A percentile compares a stretch with the other conserved stretches of the same genome.
phyloP scores from a whole-genome alignment of 2,888 invertebrate species.

The Apocheima hispidaria region DNA sequence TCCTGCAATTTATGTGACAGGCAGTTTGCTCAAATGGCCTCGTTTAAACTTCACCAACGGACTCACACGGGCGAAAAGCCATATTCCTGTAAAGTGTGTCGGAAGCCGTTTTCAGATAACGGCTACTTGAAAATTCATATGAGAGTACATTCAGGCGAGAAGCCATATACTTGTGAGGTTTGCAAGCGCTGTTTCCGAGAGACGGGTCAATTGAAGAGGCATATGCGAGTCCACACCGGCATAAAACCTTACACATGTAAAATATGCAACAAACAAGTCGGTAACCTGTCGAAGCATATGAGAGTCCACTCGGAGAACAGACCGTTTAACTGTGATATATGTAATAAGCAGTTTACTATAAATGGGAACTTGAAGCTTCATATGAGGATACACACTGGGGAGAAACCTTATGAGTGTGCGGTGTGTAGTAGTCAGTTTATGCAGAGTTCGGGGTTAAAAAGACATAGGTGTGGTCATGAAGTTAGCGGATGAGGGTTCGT shows the following conservation, averaged over 20 bases:
- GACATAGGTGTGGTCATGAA: constrained; percentile 60
- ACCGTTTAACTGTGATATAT: constrained; percentile 62
- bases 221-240: constrained; percentile 72
- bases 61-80: constrained; percentile 77
- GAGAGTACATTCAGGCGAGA: constrained; percentile 75
- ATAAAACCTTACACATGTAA: constrained; percentile 76
- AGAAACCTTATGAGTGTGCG: constrained; percentile 60
- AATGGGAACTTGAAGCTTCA: constrained; percentile 67
- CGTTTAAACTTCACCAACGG: constrained; percentile 73
- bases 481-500: constrained; percentile 3
- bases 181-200: constrained; percentile 75
- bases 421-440: constrained; percentile 61
- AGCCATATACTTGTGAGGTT: constrained; percentile 70
- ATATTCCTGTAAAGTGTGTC: constrained; percentile 70
- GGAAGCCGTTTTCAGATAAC: constrained; percentile 77
- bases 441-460: constrained; percentile 62
- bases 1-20: constrained; percentile 69
- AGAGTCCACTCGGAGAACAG: constrained; percentile 67
- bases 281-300: constrained; percentile 77
- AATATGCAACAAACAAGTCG: constrained; percentile 77
- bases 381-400: constrained; percentile 63
- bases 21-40: constrained; percentile 77
- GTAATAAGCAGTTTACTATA: constrained; percentile 67
- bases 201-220: constrained; percentile 72
- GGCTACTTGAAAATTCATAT: constrained; percentile 79